Percentiles rank a stretch among this genome's conserved stretches.
phyloP scores from a whole-genome alignment of 2,797 vertebrate species.

The Coreius guichenoti region DNA sequence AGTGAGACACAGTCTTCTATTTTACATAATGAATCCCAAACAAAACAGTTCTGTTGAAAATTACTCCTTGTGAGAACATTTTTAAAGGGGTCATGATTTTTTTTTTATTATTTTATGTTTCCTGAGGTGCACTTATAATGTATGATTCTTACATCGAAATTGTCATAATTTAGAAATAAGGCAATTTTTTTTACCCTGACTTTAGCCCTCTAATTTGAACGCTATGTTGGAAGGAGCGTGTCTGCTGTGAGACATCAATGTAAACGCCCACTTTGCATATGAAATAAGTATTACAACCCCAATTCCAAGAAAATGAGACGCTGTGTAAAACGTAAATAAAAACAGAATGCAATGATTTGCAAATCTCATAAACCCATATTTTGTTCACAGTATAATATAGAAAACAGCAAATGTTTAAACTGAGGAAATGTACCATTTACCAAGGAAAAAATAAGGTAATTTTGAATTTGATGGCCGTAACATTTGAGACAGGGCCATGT shows the following conservation, averaged over 20 bases:
- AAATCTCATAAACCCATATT: neutral
- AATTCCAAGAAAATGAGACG: neutral
- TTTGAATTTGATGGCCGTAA: neutral
- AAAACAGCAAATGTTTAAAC: neutral
- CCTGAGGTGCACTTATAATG: neutral
- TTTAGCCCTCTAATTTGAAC: neutral
- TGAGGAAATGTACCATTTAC: neutral
- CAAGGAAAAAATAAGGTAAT: neutral
- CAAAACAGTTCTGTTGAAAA: neutral
- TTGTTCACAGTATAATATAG: neutral
- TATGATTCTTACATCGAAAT: no score
- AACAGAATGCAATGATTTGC: neutral
- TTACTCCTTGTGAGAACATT: neutral
- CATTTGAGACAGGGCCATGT: neutral
- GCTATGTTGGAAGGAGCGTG: neutral
- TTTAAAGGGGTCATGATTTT: neutral
- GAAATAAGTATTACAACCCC: neutral
- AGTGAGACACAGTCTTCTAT: conserved; percentile 62
- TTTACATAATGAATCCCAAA: neutral
- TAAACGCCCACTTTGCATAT: neutral
- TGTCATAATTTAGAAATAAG: neutral
- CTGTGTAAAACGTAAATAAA: neutral
- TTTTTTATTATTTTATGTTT: no score
- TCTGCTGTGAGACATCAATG: neutral
- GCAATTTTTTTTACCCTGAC: neutral